phyloP scores from a whole-genome alignment of 2,113 vertebrate genomes.

The Phylloscopus whistleri region DNA sequence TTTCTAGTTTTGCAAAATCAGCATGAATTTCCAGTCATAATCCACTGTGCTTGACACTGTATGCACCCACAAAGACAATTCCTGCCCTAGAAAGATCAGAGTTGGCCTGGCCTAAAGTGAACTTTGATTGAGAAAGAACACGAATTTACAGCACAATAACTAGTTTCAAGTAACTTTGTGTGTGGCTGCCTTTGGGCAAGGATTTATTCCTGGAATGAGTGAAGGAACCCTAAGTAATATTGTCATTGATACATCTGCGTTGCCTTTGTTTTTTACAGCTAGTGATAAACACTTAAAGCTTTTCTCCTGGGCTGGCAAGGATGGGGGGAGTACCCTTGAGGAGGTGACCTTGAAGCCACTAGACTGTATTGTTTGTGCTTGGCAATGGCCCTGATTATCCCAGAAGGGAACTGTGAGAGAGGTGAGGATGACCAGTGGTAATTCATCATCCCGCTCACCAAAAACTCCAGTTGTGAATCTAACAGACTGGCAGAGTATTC shows the following conservation, averaged over 20 bases:
- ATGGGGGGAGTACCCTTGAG: neutral
- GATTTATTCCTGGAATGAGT: neutral
- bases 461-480: neutral
- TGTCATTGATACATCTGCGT: neutral
- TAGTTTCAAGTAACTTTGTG: neutral
- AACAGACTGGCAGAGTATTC: neutral
- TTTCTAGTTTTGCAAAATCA: neutral
- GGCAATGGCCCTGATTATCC: neutral
- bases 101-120: neutral
- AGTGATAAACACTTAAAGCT: neutral
- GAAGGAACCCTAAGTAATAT: neutral
- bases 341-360: constrained; percentile 5
- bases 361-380: neutral
- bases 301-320: neutral
- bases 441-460: neutral
- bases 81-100: neutral
- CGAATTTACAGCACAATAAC: neutral
- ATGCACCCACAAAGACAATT: neutral
- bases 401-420: neutral
- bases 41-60: neutral
- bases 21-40: neutral
- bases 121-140: neutral
- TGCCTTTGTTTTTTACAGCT: neutral
- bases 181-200: neutral
- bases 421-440: neutral